Evolutionary conservation across 2,797 vertebrate genomes (phyloP).

Genomic region (Chaunax sp.): DNA sequence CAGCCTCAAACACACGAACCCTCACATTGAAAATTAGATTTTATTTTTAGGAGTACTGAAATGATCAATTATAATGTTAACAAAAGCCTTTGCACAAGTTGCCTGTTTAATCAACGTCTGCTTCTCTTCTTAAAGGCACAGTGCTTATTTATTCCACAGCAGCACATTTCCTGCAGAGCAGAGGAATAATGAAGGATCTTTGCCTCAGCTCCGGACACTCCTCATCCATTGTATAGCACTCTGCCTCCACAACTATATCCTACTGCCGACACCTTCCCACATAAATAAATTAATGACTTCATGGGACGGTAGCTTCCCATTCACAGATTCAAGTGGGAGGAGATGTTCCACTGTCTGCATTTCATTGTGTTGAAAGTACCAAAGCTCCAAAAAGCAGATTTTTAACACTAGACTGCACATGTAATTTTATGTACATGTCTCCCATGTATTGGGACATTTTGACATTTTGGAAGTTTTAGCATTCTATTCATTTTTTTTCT

Average conservation of each 20-base stretch:
- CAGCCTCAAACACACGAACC: slow-evolving; percentile 34
- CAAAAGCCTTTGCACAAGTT: slow-evolving; percentile 25
- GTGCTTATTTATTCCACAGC: slow-evolving; percentile 54
- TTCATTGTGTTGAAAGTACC: too few relatives aligned
- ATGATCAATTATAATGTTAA: slow-evolving; percentile 32
- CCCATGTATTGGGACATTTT: too few relatives aligned
- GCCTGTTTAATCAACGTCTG: slow-evolving; percentile 28
- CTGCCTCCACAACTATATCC: slow-evolving; percentile 18
- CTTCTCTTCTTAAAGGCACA: slow-evolving; percentile 3
- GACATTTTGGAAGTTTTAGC: too few relatives aligned
- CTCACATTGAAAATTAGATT: slow-evolving; percentile 32
- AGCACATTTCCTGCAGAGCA: slow-evolving; percentile 54
- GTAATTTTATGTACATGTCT: too few relatives aligned
- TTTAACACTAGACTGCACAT: too few relatives aligned
- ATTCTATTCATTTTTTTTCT: too few relatives aligned
- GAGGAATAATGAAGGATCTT: slow-evolving; percentile 49
- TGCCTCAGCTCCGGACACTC: too few relatives aligned
- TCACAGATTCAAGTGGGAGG: slow-evolving; percentile 18
- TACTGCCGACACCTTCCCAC: slow-evolving; percentile 4
- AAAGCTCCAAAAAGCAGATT: too few relatives aligned
- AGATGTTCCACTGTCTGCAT: slow-evolving; percentile 8
- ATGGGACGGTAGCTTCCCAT: slow-evolving; percentile 13
- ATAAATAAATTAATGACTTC: slow-evolving; percentile 38
- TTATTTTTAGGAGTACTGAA: slow-evolving; percentile 32
- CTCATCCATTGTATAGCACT: background rate